These are phyloP conservation scores for Antheraea assamensis DNA, from an alignment of 2,888 invertebrate species.

Conservation along the genomic window DNA sequence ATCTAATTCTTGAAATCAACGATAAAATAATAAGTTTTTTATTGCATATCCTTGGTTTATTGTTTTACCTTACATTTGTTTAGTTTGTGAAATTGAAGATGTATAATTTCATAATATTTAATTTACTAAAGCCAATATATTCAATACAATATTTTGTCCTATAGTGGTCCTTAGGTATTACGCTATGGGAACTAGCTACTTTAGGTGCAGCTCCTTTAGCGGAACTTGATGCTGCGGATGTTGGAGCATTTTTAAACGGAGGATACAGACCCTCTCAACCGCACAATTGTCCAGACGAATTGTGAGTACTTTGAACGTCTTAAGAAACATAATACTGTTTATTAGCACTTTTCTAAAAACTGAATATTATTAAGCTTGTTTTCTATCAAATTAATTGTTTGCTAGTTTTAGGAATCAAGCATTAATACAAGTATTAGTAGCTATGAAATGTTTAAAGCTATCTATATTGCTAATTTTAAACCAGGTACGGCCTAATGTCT, in stretches of 20 bases:
- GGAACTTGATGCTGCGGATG: slow-evolving; percentile 96
- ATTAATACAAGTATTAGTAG: neutral
- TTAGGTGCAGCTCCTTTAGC: slow-evolving; percentile 94
- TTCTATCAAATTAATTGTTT: neutral
- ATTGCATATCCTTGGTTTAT: neutral
- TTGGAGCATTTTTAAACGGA: slow-evolving; percentile 92
- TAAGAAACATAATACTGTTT: too few species aligned
- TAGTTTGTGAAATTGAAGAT: neutral
- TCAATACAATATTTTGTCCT: slow-evolving; percentile 19
- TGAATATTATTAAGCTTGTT: neutral
- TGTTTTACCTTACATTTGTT: neutral
- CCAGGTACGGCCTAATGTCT: slow-evolving; percentile 87
- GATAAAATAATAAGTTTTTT: neutral
- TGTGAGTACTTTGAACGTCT: slow-evolving; percentile 84
- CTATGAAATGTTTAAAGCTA: neutral
- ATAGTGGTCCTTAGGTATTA: slow-evolving; percentile 97
- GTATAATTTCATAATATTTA: neutral
- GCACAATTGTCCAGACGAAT: slow-evolving; percentile 96
- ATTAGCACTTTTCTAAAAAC: too few species aligned
- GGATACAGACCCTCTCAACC: slow-evolving; percentile 96
- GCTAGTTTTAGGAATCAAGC: neutral
- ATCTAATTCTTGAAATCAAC: neutral
- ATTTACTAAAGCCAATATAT: neutral
- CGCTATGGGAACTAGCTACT: slow-evolving; percentile 96
- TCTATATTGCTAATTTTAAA: slow-evolving; percentile 22